Conservation (phyloP, 2,797 vertebrate species). For the Sebastes hubbsi region DNA sequence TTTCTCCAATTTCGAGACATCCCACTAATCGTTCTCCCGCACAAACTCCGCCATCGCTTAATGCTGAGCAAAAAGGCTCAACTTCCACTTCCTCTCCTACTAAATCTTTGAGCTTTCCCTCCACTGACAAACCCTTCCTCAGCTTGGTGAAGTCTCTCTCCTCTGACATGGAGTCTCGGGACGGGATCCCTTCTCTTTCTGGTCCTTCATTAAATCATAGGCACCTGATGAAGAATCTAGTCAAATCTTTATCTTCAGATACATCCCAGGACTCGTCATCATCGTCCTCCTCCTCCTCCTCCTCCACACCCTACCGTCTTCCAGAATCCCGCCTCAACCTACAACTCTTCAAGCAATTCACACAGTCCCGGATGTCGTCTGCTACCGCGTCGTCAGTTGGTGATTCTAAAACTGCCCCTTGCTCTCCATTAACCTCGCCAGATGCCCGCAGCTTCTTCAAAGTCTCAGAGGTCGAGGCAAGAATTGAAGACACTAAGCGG, state of each 20-base stretch:
- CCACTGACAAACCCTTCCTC: constrained; percentile 88
- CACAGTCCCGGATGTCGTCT: constrained; percentile 87
- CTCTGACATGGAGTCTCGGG: constrained; percentile 89
- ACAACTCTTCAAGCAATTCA: constrained; percentile 95
- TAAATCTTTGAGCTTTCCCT: constrained; percentile 84
- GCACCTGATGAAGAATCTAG: constrained; percentile 93
- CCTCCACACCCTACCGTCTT: constrained; percentile 78
- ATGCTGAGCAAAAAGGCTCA: constrained; percentile 56
- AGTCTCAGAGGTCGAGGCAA: constrained; percentile 96
- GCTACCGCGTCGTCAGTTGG: constrained; percentile 41
- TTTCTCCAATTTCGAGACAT: constrained; percentile 51
- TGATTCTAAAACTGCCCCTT: constrained; percentile 96
- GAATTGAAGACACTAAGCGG: constrained; percentile 95
- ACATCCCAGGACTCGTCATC: constrained; percentile 86
- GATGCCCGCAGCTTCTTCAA: constrained; percentile 96
- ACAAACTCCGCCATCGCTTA: constrained; percentile 53
- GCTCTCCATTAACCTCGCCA: constrained; percentile 89
- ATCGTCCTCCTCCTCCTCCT: constrained; percentile 5
- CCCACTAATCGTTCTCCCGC: constrained; percentile 71
- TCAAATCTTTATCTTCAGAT: constrained; percentile 96
- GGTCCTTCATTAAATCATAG: constrained; percentile 84
- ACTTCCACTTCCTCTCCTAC: constrained; percentile 82
- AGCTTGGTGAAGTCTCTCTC: constrained; percentile 91
- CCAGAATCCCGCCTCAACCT: constrained; percentile 93
- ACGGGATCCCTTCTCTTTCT: constrained; percentile 63